Conservation (phyloP, 2,888 invertebrate species). For the Netelia melanura region DNA sequence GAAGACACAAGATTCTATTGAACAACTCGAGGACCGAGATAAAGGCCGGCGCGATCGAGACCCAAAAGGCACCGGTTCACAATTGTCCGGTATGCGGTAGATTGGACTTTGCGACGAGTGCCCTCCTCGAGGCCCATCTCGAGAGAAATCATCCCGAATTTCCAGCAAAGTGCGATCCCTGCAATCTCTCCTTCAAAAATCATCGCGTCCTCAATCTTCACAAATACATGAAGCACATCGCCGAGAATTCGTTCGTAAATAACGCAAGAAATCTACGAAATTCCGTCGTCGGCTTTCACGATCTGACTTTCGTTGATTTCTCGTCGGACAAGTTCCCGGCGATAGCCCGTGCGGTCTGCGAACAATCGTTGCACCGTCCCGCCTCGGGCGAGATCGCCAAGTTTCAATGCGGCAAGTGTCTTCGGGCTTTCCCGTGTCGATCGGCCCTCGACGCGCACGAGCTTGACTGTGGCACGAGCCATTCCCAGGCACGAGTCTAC, state of each 20-base stretch:
- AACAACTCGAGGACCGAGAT: conserved; percentile 80
- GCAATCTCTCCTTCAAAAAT: conserved; percentile 91
- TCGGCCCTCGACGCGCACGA: conserved; percentile 90
- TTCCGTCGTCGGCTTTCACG: conserved; percentile 89
- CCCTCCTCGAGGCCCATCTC: conserved; percentile 88
- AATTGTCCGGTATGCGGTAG: conserved; percentile 89
- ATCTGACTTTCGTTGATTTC: conserved; percentile 92
- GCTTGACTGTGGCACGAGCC: conserved; percentile 87
- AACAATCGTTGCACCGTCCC: conserved; percentile 88
- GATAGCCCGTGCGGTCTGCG: conserved; percentile 91
- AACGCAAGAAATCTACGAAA: conserved; percentile 81
- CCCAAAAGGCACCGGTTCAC: conserved; percentile 30
- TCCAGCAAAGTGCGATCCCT: conserved; percentile 90
- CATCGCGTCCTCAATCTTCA: conserved; percentile 90
- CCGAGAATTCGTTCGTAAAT: conserved; percentile 74
- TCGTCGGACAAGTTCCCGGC: conserved; percentile 92
- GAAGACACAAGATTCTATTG: conserved; percentile 79
- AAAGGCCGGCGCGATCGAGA: conserved; percentile 68
- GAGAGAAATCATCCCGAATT: conserved; percentile 89
- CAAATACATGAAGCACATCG: conserved; percentile 87
- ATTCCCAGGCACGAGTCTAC: conserved; percentile 86
- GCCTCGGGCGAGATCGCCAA: conserved; percentile 86
- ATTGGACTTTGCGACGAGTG: conserved; percentile 87
- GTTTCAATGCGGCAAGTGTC: conserved; percentile 90
- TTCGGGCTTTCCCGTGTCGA: conserved; percentile 90